Evolutionary conservation across 2,113 vertebrate species (phyloP).

Genomic region (Callaeas wilsoni): DNA sequence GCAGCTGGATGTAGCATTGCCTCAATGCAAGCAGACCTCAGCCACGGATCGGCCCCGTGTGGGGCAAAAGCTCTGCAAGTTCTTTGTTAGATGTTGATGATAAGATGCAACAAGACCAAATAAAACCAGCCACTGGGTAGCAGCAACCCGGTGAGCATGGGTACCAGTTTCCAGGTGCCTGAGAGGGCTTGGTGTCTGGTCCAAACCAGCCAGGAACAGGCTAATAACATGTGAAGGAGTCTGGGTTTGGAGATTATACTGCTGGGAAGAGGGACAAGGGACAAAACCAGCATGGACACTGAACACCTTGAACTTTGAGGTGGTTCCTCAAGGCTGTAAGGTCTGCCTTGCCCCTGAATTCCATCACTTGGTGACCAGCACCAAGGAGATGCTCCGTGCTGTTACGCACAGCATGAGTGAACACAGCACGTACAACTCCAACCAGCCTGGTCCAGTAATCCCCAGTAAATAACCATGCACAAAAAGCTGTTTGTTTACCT

Average conservation of each 20-base stretch:
- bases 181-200: background rate
- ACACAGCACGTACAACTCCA: background rate
- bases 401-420: background rate
- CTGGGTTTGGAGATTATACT: background rate
- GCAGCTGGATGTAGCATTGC: background rate
- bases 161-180: background rate
- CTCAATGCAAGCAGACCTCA: background rate
- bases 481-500: background rate
- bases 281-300: background rate
- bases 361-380: background rate
- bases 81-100: background rate
- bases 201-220: background rate
- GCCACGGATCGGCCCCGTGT: background rate
- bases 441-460: background rate
- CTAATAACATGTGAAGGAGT: background rate
- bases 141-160: background rate
- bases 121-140: background rate
- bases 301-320: background rate
- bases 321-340: background rate
- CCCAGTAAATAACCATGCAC: background rate
- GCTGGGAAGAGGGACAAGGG: background rate
- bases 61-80: background rate
- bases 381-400: rapidly evolving
- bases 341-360: background rate
- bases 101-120: background rate